A percentile compares a stretch with the other conserved stretches of the same genome.
Conservation (phyloP, 2,888 invertebrate genomes). For the Lasioglossum leucozonium region DNA sequence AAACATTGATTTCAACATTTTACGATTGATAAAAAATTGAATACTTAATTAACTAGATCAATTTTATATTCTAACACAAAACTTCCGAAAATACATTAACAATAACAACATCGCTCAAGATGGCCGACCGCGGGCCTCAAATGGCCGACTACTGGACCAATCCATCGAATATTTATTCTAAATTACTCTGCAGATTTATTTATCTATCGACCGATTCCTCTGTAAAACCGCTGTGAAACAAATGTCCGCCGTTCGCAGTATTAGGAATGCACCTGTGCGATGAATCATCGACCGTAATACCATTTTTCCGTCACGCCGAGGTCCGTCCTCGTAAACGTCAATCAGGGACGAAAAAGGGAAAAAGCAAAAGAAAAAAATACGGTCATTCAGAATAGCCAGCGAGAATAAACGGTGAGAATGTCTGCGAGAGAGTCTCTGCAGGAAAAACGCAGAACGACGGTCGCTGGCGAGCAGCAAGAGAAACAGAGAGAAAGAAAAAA, state of each 20-base stretch:
- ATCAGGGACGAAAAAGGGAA: background rate
- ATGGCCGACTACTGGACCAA: background rate
- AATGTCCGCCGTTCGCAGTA: background rate
- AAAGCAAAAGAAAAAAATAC: background rate
- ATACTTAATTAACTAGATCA: no score
- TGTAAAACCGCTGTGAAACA: no score
- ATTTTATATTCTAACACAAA: no score
- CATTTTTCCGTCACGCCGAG: background rate
- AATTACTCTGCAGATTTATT: no score
- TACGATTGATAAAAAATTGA: no score
- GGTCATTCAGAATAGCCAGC: background rate
- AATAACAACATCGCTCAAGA: conserved; percentile 2
- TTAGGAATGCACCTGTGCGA: background rate
- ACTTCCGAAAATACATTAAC: background rate
- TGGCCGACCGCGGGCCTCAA: background rate
- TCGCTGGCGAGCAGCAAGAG: background rate
- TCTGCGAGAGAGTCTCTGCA: background rate
- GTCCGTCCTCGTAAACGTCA: background rate
- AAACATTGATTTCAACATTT: no score
- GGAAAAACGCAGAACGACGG: conserved; percentile 1
- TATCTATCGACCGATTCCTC: no score
- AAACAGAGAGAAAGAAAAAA: rapidly evolving
- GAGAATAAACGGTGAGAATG: conserved; percentile 8
- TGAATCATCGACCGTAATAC: background rate
- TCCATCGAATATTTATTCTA: no score